phyloP scores from a whole-genome alignment of 1,140 invertebrate species.

The Ceratina japonica region DNA sequence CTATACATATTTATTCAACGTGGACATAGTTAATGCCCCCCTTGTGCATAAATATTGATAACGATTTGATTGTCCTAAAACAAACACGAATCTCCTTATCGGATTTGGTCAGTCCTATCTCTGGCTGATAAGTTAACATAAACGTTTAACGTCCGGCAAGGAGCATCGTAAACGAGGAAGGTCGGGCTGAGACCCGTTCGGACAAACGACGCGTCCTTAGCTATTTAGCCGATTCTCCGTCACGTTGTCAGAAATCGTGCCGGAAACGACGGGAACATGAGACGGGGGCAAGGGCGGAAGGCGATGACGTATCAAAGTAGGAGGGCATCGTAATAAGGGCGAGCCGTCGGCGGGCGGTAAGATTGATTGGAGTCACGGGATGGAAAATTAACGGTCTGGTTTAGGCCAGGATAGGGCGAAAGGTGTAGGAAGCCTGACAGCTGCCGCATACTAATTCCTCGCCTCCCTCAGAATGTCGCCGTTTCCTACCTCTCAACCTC shows the following conservation, averaged over 20 bases:
- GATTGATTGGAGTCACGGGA: constrained; percentile 78
- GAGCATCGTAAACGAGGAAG: background rate
- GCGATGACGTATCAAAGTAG: constrained; percentile 52
- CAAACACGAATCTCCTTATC: background rate
- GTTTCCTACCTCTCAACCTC: background rate
- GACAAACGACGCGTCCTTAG: constrained; percentile 50
- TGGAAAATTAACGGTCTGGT: constrained; percentile 78
- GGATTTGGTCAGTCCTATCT: background rate
- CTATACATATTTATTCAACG: no score
- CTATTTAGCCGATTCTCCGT: constrained; percentile 51
- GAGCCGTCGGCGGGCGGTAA: constrained; percentile 72
- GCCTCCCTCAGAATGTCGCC: constrained; percentile 22
- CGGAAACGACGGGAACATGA: constrained; percentile 47
- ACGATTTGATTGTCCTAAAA: no score
- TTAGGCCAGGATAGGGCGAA: constrained; percentile 56
- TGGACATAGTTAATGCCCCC: no score
- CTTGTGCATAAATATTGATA: no score
- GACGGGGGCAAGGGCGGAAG: constrained; percentile 26
- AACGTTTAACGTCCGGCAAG: background rate
- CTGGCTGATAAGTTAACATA: background rate
- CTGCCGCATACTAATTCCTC: constrained; percentile 75
- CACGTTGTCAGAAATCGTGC: constrained; percentile 52
- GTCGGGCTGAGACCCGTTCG: constrained; percentile 15
- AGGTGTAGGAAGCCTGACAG: constrained; percentile 68
- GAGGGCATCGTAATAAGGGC: constrained; percentile 60